These are phyloP conservation scores for Pelusios castaneus DNA, from an alignment of 2,113 vertebrate species.

Conservation along the genomic window DNA sequence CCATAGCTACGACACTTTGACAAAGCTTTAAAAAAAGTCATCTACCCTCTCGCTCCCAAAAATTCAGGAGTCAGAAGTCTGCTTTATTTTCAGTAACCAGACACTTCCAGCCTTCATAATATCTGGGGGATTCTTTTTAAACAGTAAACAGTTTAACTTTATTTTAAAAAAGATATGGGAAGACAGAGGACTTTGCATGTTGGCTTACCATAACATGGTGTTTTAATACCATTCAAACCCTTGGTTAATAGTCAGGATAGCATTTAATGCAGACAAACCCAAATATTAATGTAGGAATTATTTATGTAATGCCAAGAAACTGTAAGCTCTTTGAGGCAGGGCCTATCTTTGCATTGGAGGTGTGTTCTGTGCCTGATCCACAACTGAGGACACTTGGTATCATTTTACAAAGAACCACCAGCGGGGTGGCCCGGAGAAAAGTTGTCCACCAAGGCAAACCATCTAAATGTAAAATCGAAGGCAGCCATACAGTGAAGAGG, in stretches of 20 bases:
- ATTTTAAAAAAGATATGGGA: neutral
- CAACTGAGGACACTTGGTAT: neutral
- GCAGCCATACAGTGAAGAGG: neutral
- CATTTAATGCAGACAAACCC: neutral
- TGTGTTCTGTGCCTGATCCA: neutral
- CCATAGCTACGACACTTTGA: neutral
- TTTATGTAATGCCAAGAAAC: neutral
- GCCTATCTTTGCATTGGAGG: neutral
- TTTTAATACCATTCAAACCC: neutral
- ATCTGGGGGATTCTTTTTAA: neutral
- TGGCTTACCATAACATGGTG: accelerated
- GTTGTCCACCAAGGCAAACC: neutral
- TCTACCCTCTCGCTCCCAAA: neutral
- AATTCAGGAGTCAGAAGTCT: neutral
- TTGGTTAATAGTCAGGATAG: neutral
- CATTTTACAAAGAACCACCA: neutral
- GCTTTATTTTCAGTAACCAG: neutral
- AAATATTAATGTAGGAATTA: neutral
- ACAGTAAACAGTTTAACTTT: neutral
- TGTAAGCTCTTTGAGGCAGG: neutral
- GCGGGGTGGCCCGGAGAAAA: neutral
- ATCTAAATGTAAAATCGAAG: slow-evolving; percentile 24
- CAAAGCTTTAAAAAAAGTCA: accelerated
- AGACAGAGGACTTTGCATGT: accelerated
- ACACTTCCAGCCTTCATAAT: neutral